phyloP scores from a whole-genome alignment of 1,140 invertebrate species.

The Cyclina sinensis region DNA sequence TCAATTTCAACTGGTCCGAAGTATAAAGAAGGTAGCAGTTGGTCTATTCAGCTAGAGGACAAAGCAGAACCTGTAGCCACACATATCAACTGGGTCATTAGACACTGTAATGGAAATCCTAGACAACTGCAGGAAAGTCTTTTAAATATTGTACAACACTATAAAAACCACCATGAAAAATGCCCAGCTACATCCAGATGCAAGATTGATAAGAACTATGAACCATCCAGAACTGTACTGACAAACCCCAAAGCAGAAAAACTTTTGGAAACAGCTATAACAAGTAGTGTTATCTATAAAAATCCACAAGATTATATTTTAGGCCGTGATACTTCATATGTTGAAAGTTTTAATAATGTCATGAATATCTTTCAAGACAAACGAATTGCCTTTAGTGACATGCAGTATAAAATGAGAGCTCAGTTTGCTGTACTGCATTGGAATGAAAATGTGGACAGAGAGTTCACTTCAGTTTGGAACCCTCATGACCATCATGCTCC shows the following conservation, averaged over 20 bases:
- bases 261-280: background rate
- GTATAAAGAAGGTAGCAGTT: background rate
- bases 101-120: background rate
- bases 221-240: background rate
- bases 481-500: background rate
- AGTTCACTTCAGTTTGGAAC: constrained; percentile 19
- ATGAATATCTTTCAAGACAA: constrained; percentile 51
- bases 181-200: background rate
- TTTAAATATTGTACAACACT: background rate
- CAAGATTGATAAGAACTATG: constrained; percentile 39
- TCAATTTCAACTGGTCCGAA: background rate
- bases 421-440: constrained; percentile 5
- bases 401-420: background rate
- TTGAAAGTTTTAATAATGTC: constrained; percentile 57
- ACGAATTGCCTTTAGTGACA: constrained; percentile 29
- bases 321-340: constrained; percentile 4
- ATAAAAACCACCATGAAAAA: background rate
- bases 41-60: background rate
- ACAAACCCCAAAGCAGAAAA: constrained; percentile 3
- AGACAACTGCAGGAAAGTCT: background rate
- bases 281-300: background rate
- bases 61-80: background rate
- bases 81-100: background rate
- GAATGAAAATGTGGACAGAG: constrained; percentile 52
- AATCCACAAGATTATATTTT: background rate